These are phyloP conservation scores for Scytalopus superciliaris DNA, from an alignment of 2,113 vertebrate species.

Conservation along the genomic window DNA sequence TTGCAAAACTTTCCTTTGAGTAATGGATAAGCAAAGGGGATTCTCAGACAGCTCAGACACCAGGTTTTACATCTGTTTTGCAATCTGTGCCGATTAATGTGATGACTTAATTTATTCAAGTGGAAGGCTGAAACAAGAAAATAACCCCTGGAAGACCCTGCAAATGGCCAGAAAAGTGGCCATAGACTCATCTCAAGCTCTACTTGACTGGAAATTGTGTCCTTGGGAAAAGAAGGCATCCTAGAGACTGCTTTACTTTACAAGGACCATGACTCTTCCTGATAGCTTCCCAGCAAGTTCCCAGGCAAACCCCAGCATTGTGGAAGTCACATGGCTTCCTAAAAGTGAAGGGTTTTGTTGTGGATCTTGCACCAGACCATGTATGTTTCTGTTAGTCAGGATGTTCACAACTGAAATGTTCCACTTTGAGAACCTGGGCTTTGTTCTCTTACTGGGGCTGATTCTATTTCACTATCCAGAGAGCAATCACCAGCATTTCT, in stretches of 20 bases:
- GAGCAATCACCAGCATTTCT: not conserved
- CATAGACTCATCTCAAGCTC: not conserved
- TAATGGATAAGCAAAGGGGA: not conserved
- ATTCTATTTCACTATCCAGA: not conserved
- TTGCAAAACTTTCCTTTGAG: not conserved
- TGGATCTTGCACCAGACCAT: not conserved
- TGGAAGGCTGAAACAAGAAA: not conserved
- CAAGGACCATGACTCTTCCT: not conserved
- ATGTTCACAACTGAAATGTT: not conserved
- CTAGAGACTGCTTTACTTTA: not conserved
- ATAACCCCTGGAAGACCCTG: not conserved
- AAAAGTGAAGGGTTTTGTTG: not conserved
- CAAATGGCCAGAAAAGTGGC: not conserved
- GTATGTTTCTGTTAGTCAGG: not conserved
- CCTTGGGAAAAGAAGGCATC: not conserved
- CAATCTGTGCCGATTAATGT: not conserved
- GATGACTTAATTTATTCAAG: not conserved
- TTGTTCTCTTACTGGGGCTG: not conserved
- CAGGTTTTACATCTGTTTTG: not conserved
- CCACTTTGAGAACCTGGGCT: not conserved
- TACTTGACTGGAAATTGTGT: not conserved
- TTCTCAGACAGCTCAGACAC: not conserved
- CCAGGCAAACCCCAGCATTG: not conserved
- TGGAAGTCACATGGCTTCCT: not conserved
- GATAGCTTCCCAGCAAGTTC: not conserved